phyloP scores from a whole-genome alignment of 2,888 invertebrate genomes.

The Trissolcus brochymenae region DNA sequence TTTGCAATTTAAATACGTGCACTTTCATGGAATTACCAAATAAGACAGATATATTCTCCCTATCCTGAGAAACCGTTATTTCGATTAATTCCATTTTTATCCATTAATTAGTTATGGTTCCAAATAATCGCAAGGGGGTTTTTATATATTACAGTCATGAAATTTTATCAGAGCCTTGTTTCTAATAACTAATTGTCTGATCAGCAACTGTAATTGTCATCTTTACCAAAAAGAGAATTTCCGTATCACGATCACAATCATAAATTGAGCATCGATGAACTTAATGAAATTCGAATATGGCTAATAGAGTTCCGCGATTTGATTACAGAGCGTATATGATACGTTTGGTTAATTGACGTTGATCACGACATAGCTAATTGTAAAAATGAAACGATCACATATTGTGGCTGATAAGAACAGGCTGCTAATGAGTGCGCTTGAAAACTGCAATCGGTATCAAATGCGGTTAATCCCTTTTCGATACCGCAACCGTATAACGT shows the following conservation, averaged over 20 bases:
- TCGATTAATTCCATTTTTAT: no score
- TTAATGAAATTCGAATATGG: conserved; percentile 27
- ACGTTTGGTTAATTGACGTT: conserved; percentile 25
- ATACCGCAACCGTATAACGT: conserved; percentile 19
- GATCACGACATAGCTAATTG: conserved; percentile 22
- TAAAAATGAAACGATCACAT: conserved; percentile 27
- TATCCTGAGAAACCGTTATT: no score
- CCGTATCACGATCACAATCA: background rate
- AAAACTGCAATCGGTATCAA: conserved; percentile 31
- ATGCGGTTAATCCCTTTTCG: conserved; percentile 36
- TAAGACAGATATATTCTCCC: no score
- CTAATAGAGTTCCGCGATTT: conserved; percentile 9
- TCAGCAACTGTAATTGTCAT: no score
- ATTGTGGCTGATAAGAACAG: conserved; percentile 26
- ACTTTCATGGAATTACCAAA: no score
- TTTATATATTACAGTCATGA: no score
- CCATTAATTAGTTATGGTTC: no score
- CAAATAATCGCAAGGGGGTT: no score
- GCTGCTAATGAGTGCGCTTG: conserved; percentile 24
- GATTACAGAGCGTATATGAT: conserved; percentile 12
- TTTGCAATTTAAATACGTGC: conserved; percentile 4
- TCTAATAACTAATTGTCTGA: no score
- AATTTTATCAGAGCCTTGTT: no score
- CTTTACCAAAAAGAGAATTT: background rate
- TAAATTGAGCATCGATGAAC: background rate